Conservation (phyloP, 2,797 vertebrate genomes). For the Gobionotothen gibberifrons region DNA sequence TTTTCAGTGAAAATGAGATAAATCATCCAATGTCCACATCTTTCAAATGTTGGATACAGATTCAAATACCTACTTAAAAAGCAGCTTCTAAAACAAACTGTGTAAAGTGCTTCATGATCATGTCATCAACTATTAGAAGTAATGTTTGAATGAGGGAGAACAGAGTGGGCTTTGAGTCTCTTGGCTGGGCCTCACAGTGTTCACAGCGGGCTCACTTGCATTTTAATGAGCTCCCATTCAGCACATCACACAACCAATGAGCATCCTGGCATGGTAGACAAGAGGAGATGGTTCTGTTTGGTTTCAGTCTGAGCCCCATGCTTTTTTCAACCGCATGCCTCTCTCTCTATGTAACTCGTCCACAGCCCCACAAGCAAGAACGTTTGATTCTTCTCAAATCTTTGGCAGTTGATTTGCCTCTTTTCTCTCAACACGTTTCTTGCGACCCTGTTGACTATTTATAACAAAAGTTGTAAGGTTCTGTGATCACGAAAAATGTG, state of each 20-base stretch:
- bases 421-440: no score
- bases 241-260: conserved; percentile 48
- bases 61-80: neutral
- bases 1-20: no score
- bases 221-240: conserved; percentile 74
- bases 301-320: conserved; percentile 47
- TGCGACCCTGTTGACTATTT: no score
- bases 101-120: conserved; percentile 11
- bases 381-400: no score
- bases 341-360: conserved; percentile 22
- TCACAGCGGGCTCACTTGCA: conserved; percentile 62
- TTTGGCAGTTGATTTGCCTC: no score
- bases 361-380: conserved; percentile 31
- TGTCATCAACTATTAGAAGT: conserved; percentile 6
- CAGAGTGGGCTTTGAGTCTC: conserved; percentile 50
- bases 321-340: conserved; percentile 30
- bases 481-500: no score
- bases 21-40: no score
- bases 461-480: no score
- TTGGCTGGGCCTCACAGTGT: conserved; percentile 47
- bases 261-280: conserved; percentile 45
- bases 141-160: conserved; percentile 30
- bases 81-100: neutral
- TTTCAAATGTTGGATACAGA: neutral
- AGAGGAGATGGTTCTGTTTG: conserved; percentile 59